Conservation (phyloP, 2,113 vertebrate genomes). For the Capreolus pygargus region DNA sequence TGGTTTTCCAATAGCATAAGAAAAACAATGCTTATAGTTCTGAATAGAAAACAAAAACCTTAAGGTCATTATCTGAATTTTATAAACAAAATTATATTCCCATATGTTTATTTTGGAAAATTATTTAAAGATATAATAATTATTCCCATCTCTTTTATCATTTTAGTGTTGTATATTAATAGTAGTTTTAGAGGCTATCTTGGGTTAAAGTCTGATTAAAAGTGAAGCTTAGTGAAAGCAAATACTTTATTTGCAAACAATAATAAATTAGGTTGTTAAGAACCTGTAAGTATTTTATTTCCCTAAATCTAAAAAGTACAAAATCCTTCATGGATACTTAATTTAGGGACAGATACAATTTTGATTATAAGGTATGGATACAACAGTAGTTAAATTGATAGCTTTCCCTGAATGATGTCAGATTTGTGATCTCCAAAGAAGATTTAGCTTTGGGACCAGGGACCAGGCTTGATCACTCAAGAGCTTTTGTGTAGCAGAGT, state of each 20-base stretch:
- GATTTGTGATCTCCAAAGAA: background rate
- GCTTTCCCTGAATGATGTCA: background rate
- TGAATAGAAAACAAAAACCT: slow-evolving; percentile 43
- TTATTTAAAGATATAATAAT: background rate
- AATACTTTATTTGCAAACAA: background rate
- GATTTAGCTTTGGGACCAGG: background rate
- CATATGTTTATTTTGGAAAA: background rate
- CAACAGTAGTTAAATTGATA: background rate
- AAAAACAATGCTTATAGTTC: slow-evolving; percentile 78
- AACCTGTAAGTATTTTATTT: background rate
- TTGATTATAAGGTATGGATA: background rate
- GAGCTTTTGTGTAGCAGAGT: background rate
- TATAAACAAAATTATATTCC: background rate
- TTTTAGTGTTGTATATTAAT: background rate
- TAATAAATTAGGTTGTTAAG: background rate
- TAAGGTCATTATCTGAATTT: slow-evolving; percentile 22
- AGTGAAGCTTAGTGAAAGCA: background rate
- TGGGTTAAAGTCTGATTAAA: background rate
- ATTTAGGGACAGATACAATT: background rate
- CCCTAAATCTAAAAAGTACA: background rate
- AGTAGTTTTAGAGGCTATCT: background rate
- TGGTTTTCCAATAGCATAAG: slow-evolving; percentile 49
- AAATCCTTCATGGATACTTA: background rate
- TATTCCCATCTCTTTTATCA: background rate
- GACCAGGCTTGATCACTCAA: background rate